Evolutionary conservation across 2,888 invertebrate genomes (phyloP), one percentile per base, ranked within the genome.

Genomic region (Laspeyria flexula): DNA sequence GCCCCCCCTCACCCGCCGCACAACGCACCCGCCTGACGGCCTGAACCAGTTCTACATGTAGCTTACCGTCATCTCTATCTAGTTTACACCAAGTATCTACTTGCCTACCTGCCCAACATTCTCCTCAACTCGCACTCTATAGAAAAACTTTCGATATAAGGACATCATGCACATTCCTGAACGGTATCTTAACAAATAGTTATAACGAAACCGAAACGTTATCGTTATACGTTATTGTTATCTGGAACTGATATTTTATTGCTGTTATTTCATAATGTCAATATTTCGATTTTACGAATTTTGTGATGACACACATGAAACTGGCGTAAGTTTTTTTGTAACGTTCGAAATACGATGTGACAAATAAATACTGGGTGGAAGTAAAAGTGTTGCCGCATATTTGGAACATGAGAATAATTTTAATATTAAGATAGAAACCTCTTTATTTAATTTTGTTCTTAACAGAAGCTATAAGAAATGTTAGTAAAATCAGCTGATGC

Each of bases 41-140:
- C 65, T 70, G 68, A 71, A 72, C 71, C 71, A 67, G 71, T 70
- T 70, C 71, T 69, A 62, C 78, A 70, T 79, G 83, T 80, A 83
- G 83, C 82, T 83, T 82, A 87, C 86, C 80, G 83, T 80, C 86
- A 83, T 79, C 81, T 85, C 83, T 82, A 81, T 86, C 87, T 86
- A 88, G 86, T 86, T 84, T 82, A 84, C 82, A 76, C 71, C 66
- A 73, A 76, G 71, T 73, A 74, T 47, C 47, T 55, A 64, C 77
- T 76, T 70, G 78, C 72, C 77, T 85, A 84, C 85, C 85, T 86
- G 81, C 73, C 75, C 69, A 81, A 81, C 81, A 79, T 83, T 83
- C 84, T 80, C 68, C 81, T 77, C 78, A 71, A 62, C 65, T 68
- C 71, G 68, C 75, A 78, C 77, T 81, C 75, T 74, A 73, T 64